A percentile compares a stretch with the other conserved stretches of the same genome.
These are phyloP conservation scores for Euthynnus affinis DNA, from an alignment of 2,797 vertebrate genomes.

Conservation along the genomic window DNA sequence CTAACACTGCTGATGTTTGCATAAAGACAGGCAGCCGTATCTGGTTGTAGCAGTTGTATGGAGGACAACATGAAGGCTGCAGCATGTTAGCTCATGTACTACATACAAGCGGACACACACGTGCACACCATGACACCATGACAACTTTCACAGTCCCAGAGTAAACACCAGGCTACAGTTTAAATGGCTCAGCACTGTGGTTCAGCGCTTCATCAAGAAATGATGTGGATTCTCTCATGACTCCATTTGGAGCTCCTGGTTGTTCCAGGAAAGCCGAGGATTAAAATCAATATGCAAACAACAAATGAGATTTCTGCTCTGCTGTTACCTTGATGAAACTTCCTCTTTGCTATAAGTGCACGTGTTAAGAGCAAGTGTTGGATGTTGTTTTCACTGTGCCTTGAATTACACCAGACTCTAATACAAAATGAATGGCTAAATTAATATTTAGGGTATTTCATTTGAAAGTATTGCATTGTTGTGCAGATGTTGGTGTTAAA, in stretches of 20 bases:
- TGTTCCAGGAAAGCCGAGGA: conserved; percentile 38
- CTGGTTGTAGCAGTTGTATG: not conserved
- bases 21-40: not conserved
- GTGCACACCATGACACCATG: conserved; percentile 8
- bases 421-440: not conserved
- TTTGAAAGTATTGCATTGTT: too few relatives aligned
- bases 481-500: too few relatives aligned
- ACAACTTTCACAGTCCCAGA: not conserved
- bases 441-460: too few relatives aligned
- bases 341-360: not conserved
- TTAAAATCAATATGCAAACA: conserved; percentile 48
- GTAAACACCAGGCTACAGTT: conserved; percentile 19
- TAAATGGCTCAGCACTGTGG: conserved; percentile 19
- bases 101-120: not conserved
- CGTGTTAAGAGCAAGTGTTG: too few relatives aligned
- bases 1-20: not conserved
- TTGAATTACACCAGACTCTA: not conserved
- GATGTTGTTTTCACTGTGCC: not conserved
- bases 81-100: conserved; percentile 15
- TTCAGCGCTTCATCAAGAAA: conserved; percentile 17
- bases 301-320: conserved; percentile 3
- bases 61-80: conserved; percentile 13
- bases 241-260: conserved; percentile 16
- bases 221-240: conserved; percentile 27
- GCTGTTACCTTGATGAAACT: not conserved